Conservation (phyloP, 2,113 vertebrate species). For the Etia nguti region DNA sequence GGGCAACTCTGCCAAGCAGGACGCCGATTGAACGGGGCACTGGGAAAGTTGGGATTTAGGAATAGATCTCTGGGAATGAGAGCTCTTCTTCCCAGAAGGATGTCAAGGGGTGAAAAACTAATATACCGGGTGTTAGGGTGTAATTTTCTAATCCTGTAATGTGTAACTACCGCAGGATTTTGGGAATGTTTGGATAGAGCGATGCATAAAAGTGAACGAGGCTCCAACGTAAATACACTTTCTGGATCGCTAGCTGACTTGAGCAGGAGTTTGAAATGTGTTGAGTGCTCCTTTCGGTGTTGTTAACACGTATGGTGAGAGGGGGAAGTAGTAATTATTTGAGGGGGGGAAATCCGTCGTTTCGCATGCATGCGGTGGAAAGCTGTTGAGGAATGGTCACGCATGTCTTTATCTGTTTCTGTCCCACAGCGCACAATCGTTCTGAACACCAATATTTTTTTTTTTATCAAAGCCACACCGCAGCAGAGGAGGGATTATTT, state of each 20-base stretch:
- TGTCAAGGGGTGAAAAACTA: slow-evolving; percentile 42
- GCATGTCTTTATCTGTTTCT: slow-evolving; percentile 38
- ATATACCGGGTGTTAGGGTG: slow-evolving; percentile 19
- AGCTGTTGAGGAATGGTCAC: slow-evolving; percentile 4
- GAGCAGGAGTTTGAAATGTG: slow-evolving; percentile 2
- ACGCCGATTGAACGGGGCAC: slow-evolving; percentile 15
- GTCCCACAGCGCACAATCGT: slow-evolving; percentile 23
- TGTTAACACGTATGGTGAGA: slow-evolving; percentile 29
- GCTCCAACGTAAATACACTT: not conserved
- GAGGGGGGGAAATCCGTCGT: not conserved
- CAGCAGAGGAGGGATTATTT: slow-evolving; percentile 52
- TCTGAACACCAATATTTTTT: slow-evolving; percentile 45
- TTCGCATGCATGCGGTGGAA: slow-evolving; percentile 18
- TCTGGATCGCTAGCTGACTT: not conserved
- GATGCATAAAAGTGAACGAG: not conserved
- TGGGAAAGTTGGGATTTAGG: slow-evolving; percentile 1
- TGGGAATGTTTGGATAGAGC: slow-evolving; percentile 7
- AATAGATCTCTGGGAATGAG: slow-evolving; percentile 8
- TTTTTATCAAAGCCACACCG: slow-evolving; percentile 48
- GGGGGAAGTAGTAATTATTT: slow-evolving; percentile 30
- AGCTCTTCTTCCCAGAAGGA: slow-evolving; percentile 25
- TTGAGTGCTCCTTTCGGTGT: not conserved
- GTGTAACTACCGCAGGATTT: slow-evolving; percentile 15
- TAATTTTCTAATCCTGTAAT: slow-evolving; percentile 49
- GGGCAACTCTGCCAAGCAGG: slow-evolving; percentile 27